Percentiles rank a stretch among this genome's conserved stretches.
Conservation (phyloP, 2,888 invertebrate genomes). For the Heliconius cydno region DNA sequence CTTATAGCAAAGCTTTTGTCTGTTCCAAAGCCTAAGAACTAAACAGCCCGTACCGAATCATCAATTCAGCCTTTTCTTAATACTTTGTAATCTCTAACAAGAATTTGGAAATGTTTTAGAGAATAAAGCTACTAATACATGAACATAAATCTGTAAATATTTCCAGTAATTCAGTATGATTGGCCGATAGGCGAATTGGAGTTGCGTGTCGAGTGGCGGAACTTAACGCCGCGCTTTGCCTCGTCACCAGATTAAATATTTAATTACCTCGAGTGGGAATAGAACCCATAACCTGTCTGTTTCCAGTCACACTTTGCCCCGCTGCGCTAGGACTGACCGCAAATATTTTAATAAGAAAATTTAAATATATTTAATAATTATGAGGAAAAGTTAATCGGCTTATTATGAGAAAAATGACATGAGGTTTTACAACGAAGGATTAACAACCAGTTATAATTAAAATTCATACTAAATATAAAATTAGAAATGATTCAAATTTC, state of each 20-base stretch:
- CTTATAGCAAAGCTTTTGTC: constrained; percentile 25
- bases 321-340: too few species aligned
- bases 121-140: constrained; percentile 5
- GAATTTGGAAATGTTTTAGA: constrained; percentile 10
- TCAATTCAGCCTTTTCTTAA: constrained; percentile 29
- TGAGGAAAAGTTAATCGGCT: too few species aligned
- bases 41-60: constrained; percentile 20
- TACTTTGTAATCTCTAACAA: constrained; percentile 31
- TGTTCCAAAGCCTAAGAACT: constrained; percentile 7
- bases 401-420: too few species aligned
- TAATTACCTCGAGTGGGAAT: neutral
- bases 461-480: too few species aligned
- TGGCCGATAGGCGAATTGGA: too few species aligned
- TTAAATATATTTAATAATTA: too few species aligned
- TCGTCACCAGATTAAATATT: neutral
- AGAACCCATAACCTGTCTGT: too few species aligned
- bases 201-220: neutral
- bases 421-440: too few species aligned
- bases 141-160: neutral
- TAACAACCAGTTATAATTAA: too few species aligned
- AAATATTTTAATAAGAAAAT: too few species aligned
- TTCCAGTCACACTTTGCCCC: too few species aligned
- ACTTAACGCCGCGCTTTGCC: neutral
- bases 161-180: too few species aligned
- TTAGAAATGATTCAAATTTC: neutral